phyloP scores from a whole-genome alignment of 2,888 invertebrate genomes.

The Heliothis peltigera region DNA sequence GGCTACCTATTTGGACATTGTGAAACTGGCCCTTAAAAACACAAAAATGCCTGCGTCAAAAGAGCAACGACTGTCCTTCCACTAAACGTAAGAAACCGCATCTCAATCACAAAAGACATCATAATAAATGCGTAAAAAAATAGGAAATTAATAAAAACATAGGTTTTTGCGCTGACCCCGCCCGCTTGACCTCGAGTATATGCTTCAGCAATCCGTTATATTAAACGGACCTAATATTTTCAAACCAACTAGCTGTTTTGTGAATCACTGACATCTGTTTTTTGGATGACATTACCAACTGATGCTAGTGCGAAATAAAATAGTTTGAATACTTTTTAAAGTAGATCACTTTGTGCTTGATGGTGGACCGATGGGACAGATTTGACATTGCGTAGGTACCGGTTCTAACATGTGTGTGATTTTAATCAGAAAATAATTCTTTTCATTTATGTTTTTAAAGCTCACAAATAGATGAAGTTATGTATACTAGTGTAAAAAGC shows the following conservation, averaged over 20 bases:
- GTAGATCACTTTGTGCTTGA: background rate
- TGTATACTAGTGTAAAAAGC: too few relatives aligned
- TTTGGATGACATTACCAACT: conserved; percentile 12
- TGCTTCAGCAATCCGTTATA: conserved; percentile 38
- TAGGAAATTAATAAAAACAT: conserved; percentile 39
- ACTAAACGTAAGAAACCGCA: too few relatives aligned
- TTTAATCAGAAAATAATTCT: too few relatives aligned
- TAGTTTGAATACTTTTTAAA: conserved; percentile 11
- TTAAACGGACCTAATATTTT: conserved; percentile 26
- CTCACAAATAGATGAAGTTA: too few relatives aligned
- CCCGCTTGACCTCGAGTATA: conserved; percentile 29
- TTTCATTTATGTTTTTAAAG: too few relatives aligned
- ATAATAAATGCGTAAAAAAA: background rate
- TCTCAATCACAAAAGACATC: background rate
- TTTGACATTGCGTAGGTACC: too few relatives aligned
- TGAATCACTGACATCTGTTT: conserved; percentile 40
- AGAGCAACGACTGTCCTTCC: too few relatives aligned
- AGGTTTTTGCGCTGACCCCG: conserved; percentile 32
- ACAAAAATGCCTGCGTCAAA: too few relatives aligned
- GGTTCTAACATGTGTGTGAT: too few relatives aligned
- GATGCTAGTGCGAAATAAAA: background rate
- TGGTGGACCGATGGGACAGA: too few relatives aligned
- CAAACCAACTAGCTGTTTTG: conserved; percentile 10
- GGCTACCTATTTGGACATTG: too few relatives aligned
- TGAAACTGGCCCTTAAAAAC: too few relatives aligned